Evolutionary conservation across 2,888 invertebrate genomes (phyloP), one percentile per base, ranked within the genome.

Genomic region (Prenolepis imparis): DNA sequence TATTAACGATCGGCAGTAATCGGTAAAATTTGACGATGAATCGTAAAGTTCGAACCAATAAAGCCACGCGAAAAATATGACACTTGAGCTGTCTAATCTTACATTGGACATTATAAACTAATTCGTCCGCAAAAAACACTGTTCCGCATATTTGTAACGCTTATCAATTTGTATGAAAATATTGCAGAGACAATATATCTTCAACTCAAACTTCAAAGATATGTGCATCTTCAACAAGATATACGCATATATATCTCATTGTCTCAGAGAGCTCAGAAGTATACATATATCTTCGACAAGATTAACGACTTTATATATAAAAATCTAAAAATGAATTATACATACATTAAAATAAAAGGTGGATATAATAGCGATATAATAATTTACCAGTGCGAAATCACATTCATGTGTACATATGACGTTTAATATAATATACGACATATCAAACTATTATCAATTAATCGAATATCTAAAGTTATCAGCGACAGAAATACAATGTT

Each of bases 61-160:
- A 48, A 8, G n/a, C 12, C 3, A 12, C 18, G 44, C 18, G 18
- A 1, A 15, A 72, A 11, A 55, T 57, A 39, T 57, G 39, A 57
- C 1, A 15, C 6, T 57, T 11, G 1, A 68, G 21, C 9, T n/a
- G n/a, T n/a, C n/a, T 59, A 28, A 59, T 73, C 28, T 57, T 36
- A 15, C 15, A 12, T 72, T 73, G 41, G 15, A 73, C 73, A 41
- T 73, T 73, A n/a, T n/a, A 12, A 73, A 28, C n/a, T 15, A 1
- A 9, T 15, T 18, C 3, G 11, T 72, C 2, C n/a, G n/a, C 57
- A 24, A 9, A 18, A 72, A 18, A 15, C 0, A 2, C 1, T 21
- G 0, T n/a, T 70, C 15, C 2, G 15, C 0, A 32, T 52, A 36
- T 55, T 55, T n/a, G 9, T 18, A 0, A 0, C 5, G 32, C 4